Percentiles rank a stretch among this genome's conserved stretches.
These are phyloP conservation scores for Nanger granti DNA, from an alignment of 2,113 vertebrate species.

Conservation along the genomic window DNA sequence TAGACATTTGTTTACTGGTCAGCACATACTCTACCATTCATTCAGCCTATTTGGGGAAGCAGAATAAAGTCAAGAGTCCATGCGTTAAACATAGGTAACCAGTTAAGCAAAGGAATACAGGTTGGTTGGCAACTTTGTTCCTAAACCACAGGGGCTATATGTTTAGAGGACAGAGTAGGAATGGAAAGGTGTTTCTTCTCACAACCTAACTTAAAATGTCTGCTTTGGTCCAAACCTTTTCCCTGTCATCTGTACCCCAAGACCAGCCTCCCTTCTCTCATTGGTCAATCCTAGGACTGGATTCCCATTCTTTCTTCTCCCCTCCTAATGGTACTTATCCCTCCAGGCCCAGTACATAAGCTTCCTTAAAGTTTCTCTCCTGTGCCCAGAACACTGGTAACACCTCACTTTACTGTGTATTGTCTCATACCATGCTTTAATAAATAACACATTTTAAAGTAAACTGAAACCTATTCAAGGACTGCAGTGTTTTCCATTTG, in stretches of 20 bases:
- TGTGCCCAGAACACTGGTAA: neutral
- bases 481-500: slow-evolving; percentile 7
- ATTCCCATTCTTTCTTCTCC: neutral
- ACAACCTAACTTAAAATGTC: neutral
- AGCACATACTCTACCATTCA: neutral
- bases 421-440: neutral
- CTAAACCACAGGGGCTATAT: neutral
- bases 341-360: neutral
- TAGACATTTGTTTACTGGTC: neutral
- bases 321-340: neutral
- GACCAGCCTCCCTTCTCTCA: neutral
- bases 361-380: neutral
- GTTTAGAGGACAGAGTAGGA: neutral
- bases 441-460: neutral
- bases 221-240: neutral
- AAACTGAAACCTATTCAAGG: neutral
- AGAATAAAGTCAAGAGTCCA: neutral
- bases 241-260: neutral
- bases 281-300: neutral
- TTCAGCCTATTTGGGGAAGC: neutral
- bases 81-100: neutral
- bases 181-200: neutral
- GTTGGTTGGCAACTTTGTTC: neutral
- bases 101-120: neutral
- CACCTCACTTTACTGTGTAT: neutral